Base-by-base conservation (phyloP, 1,140 invertebrate genomes). In the Scylla paramamosain region DNA sequence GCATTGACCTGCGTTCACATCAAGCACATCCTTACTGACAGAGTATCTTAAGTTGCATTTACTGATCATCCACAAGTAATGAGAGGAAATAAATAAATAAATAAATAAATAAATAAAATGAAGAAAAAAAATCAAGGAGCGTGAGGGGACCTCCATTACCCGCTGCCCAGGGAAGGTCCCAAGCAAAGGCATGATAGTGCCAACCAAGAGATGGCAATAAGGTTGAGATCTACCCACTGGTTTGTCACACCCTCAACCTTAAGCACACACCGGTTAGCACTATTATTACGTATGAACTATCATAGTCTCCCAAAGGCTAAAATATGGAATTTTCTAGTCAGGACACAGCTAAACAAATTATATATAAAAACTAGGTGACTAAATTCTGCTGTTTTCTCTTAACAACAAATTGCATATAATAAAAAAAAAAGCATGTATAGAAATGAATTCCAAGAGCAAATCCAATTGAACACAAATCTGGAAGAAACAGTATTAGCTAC, bases 111-210 rank as follows among this genome's bases (percentile, higher is more conserved):
- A 31, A 84, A 84, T 20, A n/a, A 84, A 84, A 84, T 6, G n/a
- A 28, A 84, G n/a, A 28, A 14, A 29, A 31, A 84, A 87, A 29
- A 32, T 12, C 29, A 67, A 52, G 39, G 93, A 67, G 87, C 59
- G 93, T 77, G 59, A 89, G n/a, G 52, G 93, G 86, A 94, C 87
- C 93, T 94, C 87, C 84, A 89, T 48, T 89, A 32, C 93, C 93
- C 52, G 93, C 84, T 45, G 88, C 87, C 46, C 14, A 82, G 93
- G 93, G 93, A 77, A 88, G 87, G 93, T 89, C 93, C 93, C 25
- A 88, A 94, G 93, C 93, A 28, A 28, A 89, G 83, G 93, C 52
- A 86, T 20, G 45, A 93, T 52, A 93, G 59, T 52, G 92, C 83
- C 86, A 86, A 93, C 83, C 92, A 86, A 52, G 8, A 87, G 87